These are phyloP conservation scores for Uria aalge DNA, from an alignment of 2,113 vertebrate genomes.

Conservation along the genomic window DNA sequence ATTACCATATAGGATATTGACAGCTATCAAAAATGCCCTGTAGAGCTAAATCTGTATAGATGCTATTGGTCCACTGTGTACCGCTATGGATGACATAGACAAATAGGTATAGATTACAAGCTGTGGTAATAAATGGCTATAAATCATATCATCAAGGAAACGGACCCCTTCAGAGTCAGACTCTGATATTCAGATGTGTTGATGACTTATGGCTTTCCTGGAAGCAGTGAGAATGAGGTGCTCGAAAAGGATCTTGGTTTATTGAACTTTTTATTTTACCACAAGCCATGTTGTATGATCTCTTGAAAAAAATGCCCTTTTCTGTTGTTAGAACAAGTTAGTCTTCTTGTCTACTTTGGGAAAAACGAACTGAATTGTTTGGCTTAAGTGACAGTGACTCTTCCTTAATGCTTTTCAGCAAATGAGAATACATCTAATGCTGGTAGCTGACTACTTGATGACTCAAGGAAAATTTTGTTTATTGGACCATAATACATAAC, in stretches of 20 bases:
- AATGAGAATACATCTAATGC: neutral
- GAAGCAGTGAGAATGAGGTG: neutral
- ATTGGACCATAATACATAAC: conserved; percentile 24
- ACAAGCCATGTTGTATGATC: neutral
- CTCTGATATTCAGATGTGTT: neutral
- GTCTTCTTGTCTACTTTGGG: neutral
- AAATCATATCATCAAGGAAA: neutral
- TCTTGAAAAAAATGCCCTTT: neutral
- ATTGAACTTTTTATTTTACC: neutral
- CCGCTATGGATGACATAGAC: neutral
- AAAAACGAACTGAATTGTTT: neutral
- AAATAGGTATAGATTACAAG: neutral
- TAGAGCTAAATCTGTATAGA: neutral
- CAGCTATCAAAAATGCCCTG: neutral
- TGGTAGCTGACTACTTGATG: conserved; percentile 42
- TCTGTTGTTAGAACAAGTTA: neutral
- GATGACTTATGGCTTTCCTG: neutral
- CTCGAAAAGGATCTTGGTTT: neutral
- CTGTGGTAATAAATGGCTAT: neutral
- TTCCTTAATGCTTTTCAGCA: neutral
- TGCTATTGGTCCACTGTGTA: neutral
- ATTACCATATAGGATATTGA: neutral
- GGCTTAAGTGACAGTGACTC: neutral
- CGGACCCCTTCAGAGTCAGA: neutral
- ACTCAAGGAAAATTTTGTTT: conserved; percentile 50